Percentiles rank a stretch among this genome's conserved stretches.
These are phyloP conservation scores for Drosophila heteroneura DNA, from an alignment of 2,888 invertebrate genomes.

Conservation along the genomic window DNA sequence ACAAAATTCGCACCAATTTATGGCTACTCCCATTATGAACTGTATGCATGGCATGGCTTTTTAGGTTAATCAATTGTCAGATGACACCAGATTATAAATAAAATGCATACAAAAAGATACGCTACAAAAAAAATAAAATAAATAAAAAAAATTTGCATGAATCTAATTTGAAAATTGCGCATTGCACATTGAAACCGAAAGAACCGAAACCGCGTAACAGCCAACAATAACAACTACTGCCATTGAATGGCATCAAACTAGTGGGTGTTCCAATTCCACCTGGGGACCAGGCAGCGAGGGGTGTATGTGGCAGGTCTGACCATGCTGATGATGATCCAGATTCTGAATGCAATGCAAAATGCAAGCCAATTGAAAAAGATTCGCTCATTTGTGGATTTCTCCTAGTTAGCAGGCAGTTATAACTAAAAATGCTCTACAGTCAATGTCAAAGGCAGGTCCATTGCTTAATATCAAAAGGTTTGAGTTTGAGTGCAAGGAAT, in stretches of 20 bases:
- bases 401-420: conserved; percentile 34
- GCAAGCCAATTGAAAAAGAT: conserved; percentile 75
- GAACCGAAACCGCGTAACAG: conserved; percentile 51
- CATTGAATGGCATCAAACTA: conserved; percentile 54
- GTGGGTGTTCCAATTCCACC: conserved; percentile 31
- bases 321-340: conserved; percentile 58
- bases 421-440: conserved; percentile 37
- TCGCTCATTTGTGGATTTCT: conserved; percentile 48
- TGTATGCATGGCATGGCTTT: conserved; percentile 42
- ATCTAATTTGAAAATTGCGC: conserved; percentile 83
- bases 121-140: conserved; percentile 14
- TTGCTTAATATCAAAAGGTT: background rate
- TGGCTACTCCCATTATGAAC: conserved; percentile 17
- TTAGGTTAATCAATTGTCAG: conserved; percentile 67
- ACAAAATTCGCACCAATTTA: conserved; percentile 30
- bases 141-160: conserved; percentile 61
- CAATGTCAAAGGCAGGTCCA: conserved; percentile 58
- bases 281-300: background rate
- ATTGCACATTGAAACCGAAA: conserved; percentile 55
- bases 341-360: conserved; percentile 66
- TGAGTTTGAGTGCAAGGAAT: background rate
- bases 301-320: background rate
- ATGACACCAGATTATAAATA: conserved; percentile 45
- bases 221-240: conserved; percentile 27
- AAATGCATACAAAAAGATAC: conserved; percentile 63